Evolutionary conservation across 1,140 invertebrate species (phyloP).

Genomic region (Hylyphantes graminicola): DNA sequence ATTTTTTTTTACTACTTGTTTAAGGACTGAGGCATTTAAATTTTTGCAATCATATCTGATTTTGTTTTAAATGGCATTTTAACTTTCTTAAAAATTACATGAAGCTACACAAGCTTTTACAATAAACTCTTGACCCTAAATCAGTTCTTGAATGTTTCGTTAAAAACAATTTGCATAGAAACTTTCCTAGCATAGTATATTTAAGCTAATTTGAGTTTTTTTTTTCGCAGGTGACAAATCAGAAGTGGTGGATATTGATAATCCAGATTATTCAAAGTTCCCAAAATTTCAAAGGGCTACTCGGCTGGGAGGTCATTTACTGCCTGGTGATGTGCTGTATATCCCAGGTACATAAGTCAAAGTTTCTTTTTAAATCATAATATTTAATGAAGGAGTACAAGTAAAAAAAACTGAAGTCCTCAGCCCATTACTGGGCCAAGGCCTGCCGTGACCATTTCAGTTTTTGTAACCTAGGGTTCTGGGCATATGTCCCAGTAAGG

Average conservation of each 20-base stretch:
- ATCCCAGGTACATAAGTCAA: constrained; percentile 68
- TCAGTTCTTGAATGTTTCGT: too few species aligned
- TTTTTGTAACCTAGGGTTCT: neutral
- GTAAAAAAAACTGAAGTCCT: neutral
- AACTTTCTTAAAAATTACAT: too few species aligned
- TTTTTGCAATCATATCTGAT: too few species aligned
- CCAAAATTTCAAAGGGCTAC: constrained; percentile 70
- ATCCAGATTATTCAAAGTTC: constrained; percentile 70
- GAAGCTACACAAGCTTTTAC: too few species aligned
- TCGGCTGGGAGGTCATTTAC: constrained; percentile 69
- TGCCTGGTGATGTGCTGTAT: constrained; percentile 73
- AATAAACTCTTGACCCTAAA: too few species aligned
- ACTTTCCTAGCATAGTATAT: too few species aligned
- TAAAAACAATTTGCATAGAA: too few species aligned
- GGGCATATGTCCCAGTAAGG: too few species aligned
- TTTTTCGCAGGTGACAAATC: constrained; percentile 73
- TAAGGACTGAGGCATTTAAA: too few species aligned
- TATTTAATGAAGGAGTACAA: neutral
- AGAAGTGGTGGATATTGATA: constrained; percentile 72
- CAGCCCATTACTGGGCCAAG: neutral
- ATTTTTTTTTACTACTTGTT: too few species aligned
- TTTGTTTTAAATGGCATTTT: too few species aligned
- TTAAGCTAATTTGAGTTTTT: neutral
- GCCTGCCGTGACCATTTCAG: too few species aligned
- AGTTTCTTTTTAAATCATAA: neutral